A percentile compares a stretch with the other conserved stretches of the same genome.
Evolutionary conservation across 1,140 invertebrate genomes (phyloP).

Genomic region (Vanessa tameamea): DNA sequence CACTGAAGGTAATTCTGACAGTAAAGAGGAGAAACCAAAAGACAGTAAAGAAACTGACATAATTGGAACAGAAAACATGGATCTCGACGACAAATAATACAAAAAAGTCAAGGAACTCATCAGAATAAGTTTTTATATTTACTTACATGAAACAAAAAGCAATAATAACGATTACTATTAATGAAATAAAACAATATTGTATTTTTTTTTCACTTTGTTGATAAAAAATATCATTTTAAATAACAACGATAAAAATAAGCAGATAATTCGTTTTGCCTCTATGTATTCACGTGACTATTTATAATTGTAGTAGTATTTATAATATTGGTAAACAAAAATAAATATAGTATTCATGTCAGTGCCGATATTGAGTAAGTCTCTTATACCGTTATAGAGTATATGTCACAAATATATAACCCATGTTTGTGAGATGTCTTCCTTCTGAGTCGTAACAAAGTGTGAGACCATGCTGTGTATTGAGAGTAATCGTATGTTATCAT

Average conservation of each 20-base stretch:
- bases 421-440: not conserved
- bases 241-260: too few relatives aligned
- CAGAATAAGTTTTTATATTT: not conserved
- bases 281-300: too few relatives aligned
- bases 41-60: constrained; percentile 43
- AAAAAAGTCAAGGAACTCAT: not conserved
- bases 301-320: too few relatives aligned
- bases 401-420: not conserved
- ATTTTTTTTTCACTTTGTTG: too few relatives aligned
- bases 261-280: too few relatives aligned
- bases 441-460: not conserved
- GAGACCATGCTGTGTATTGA: too few relatives aligned
- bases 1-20: constrained; percentile 26
- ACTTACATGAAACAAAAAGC: too few relatives aligned
- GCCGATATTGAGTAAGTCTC: not conserved
- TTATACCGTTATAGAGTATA: not conserved
- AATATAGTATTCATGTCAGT: not conserved
- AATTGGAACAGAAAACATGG: constrained; percentile 57
- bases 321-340: too few relatives aligned
- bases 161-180: too few relatives aligned
- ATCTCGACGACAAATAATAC: constrained; percentile 48
- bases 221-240: too few relatives aligned
- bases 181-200: too few relatives aligned
- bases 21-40: constrained; percentile 36
- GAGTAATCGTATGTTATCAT: constrained; percentile 4